phyloP scores from a whole-genome alignment of 2,888 invertebrate genomes.

The Volucella inanis region DNA sequence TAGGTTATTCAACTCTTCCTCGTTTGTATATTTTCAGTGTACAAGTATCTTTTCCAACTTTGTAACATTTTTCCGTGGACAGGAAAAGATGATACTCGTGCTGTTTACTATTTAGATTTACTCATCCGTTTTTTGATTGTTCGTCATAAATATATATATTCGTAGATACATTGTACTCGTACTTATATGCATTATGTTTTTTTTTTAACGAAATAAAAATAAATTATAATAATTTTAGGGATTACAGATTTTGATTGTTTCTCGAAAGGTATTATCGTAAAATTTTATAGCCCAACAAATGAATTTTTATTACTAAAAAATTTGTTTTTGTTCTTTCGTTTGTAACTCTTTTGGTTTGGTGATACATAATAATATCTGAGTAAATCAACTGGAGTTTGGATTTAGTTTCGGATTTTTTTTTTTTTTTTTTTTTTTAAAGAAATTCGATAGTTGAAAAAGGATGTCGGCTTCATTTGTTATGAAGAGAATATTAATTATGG shows the following conservation, averaged over 20 bases:
- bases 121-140: slow-evolving; percentile 1
- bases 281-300: slow-evolving; percentile 62
- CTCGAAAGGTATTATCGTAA: slow-evolving; percentile 69
- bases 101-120: background rate
- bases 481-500: slow-evolving; percentile 28
- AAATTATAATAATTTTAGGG: slow-evolving; percentile 16
- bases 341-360: slow-evolving; percentile 36
- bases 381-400: background rate
- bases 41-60: background rate
- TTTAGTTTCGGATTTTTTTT: slow-evolving; percentile 7
- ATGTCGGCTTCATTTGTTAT: slow-evolving; percentile 48
- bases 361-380: slow-evolving; percentile 15
- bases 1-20: slow-evolving; percentile 63
- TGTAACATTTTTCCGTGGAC: slow-evolving; percentile 24
- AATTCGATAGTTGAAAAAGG: slow-evolving; percentile 51
- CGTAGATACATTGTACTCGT: background rate
- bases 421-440: slow-evolving; percentile 13
- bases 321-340: slow-evolving; percentile 17
- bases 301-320: slow-evolving; percentile 53
- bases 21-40: slow-evolving; percentile 7
- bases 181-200: background rate
- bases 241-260: slow-evolving; percentile 57
- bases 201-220: too few species aligned
- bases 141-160: slow-evolving; percentile 46
- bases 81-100: slow-evolving; percentile 8